Evolutionary conservation across 2,113 vertebrate genomes (phyloP).

Genomic region (Gymnarchus niloticus): DNA sequence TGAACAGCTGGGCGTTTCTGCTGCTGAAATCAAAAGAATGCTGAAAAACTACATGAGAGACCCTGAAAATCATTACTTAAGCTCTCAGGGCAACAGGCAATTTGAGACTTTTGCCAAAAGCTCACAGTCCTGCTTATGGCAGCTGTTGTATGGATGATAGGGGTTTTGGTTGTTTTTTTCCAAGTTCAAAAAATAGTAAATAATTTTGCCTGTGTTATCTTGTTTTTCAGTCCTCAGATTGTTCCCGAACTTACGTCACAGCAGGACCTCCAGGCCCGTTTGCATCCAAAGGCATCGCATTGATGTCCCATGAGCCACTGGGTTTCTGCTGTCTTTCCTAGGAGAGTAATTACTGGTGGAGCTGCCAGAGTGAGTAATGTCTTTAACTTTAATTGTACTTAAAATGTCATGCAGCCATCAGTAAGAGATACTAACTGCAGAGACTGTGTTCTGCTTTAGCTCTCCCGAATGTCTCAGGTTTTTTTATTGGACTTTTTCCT

Average conservation of each 20-base stretch:
- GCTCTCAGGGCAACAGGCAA: conserved; percentile 2
- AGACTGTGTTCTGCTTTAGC: background rate
- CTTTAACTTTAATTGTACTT: background rate
- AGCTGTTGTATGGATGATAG: background rate
- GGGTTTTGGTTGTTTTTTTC: background rate
- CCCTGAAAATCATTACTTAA: background rate
- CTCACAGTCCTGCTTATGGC: background rate
- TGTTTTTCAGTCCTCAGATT: background rate
- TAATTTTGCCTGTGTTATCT: background rate
- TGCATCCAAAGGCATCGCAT: background rate
- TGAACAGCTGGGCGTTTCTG: conserved; percentile 7
- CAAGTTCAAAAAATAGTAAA: background rate
- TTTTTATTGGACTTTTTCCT: background rate
- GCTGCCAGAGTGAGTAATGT: conserved; percentile 4
- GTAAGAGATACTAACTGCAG: background rate
- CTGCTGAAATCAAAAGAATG: background rate
- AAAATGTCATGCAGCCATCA: conserved; percentile 8
- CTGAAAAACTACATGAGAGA: background rate
- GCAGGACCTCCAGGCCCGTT: background rate
- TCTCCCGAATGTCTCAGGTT: background rate
- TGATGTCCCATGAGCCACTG: background rate
- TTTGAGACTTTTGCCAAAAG: background rate
- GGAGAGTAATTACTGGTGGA: background rate
- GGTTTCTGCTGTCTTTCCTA: background rate
- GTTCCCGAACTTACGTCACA: background rate